A percentile compares a stretch with the other conserved stretches of the same genome.
Evolutionary conservation across 53 echinoderm and acorn worm species (phyloP).

Genomic region (Crossaster papposus): DNA sequence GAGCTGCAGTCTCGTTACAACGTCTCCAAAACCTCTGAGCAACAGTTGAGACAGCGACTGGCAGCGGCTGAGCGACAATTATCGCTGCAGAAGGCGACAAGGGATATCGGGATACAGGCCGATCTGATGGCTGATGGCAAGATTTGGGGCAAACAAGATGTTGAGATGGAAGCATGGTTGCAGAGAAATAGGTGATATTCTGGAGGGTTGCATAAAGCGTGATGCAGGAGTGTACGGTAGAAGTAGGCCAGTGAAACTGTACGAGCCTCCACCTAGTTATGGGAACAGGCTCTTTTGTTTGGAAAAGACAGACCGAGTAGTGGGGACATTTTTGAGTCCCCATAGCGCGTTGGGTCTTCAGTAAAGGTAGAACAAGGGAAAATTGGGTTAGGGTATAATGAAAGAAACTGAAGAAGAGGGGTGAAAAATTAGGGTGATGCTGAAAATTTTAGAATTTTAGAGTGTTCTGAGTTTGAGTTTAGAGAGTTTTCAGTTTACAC

Average conservation of each 20-base stretch:
- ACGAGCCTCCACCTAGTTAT: too few species aligned
- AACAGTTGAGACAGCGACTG: conserved; percentile 62
- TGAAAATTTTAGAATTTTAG: too few species aligned
- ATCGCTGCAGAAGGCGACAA: conserved; percentile 47
- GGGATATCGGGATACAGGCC: conserved; percentile 63
- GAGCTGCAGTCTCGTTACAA: conserved; percentile 75
- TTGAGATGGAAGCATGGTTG: neutral
- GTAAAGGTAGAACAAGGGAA: too few species aligned
- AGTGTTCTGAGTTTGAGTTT: too few species aligned
- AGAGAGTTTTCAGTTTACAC: too few species aligned
- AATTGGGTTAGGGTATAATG: too few species aligned
- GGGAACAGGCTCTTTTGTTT: too few species aligned
- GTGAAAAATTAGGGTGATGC: too few species aligned
- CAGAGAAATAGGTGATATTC: conserved; percentile 30
- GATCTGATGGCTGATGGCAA: conserved; percentile 30
- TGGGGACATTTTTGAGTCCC: too few species aligned
- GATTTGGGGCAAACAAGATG: neutral
- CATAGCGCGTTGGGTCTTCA: too few species aligned
- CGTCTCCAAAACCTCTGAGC: conserved; percentile 60
- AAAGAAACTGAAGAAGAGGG: too few species aligned
- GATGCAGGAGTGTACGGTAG: neutral
- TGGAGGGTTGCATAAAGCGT: neutral
- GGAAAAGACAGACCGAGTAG: too few species aligned
- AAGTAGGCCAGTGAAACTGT: neutral
- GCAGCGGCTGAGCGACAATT: conserved; percentile 51